Evolutionary conservation across 2,888 invertebrate genomes (phyloP), one percentile per base, ranked within the genome.

Genomic region (Rugalucina vietnamica): DNA sequence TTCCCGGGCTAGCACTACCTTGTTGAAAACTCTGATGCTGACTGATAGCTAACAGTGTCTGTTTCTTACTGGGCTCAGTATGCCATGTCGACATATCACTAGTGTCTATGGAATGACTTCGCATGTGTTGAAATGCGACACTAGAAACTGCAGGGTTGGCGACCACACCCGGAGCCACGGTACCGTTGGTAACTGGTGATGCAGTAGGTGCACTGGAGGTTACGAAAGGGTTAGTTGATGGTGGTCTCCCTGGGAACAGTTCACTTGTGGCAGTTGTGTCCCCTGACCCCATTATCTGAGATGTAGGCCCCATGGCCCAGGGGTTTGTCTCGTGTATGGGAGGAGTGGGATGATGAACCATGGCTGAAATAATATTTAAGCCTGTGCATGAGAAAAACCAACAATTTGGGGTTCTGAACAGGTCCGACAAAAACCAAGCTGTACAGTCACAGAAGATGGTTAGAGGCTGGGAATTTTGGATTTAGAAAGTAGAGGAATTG

Each of bases 21-120:
- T 90, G 85, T 79, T 91, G 91, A 84, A 91, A 90, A 84, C 89
- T 91, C 50, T 90, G 87, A 88, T 98, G 91, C 57, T 90, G 85
- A 29, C 91, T 86, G 86, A 93, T 90, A 71, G 93, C 89, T 60
- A 90, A 85, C n/a, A 94, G 88, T 21, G 93, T 93, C 12, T 92
- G 92, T 75, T 91, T 90, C 73, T 85, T 86, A 43, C 81, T 85
- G 72, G 88, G 88, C 70, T 90, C 89, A 24, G 81, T 80, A 10
- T 87, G 84, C 89, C 90, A 82, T 27, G 76, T 78, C 36, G 90
- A 84, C 76, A 92, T 78, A 73, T 92, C 92, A 71, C 92, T 90
- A 27, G 92, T 92, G 85, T 94, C 94, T 82, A 94, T 92, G 90
- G 94, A 93, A 91, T 93, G 94, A 85, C 94, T 94, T 74, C 93